These are phyloP conservation scores for Amiota communis DNA, from an alignment of 2,888 invertebrate species.

Conservation along the genomic window DNA sequence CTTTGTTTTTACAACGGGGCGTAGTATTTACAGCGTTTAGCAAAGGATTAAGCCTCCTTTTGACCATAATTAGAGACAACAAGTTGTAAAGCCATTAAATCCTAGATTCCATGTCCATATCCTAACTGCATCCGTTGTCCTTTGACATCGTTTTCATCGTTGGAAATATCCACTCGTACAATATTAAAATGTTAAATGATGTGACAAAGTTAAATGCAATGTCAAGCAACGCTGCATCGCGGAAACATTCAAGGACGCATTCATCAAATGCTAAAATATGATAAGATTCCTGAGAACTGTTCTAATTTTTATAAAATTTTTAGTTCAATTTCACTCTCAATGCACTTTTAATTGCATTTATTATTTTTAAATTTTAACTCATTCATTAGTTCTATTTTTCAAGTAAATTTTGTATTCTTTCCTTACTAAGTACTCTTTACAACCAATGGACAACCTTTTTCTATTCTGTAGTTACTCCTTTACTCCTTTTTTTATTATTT, in stretches of 20 bases:
- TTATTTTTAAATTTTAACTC: neutral
- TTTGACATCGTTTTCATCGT: conserved; percentile 13
- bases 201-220: conserved; percentile 61
- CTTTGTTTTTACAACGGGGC: conserved; percentile 44
- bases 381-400: neutral
- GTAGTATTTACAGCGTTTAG: conserved; percentile 58
- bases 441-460: neutral
- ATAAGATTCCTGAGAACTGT: conserved; percentile 49
- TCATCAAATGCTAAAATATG: too few species aligned
- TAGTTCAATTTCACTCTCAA: conserved; percentile 43
- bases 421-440: too few species aligned
- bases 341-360: too few species aligned
- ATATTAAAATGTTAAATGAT: conserved; percentile 45
- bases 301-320: conserved; percentile 51
- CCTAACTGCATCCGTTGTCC: conserved; percentile 1
- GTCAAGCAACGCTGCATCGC: conserved; percentile 37
- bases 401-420: neutral
- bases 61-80: conserved; percentile 71
- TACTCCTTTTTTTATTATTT: neutral
- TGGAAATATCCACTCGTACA: neutral
- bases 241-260: conserved; percentile 43
- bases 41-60: conserved; percentile 64
- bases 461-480: neutral
- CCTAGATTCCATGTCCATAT: conserved; percentile 7
- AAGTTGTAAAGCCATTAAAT: conserved; percentile 69